phyloP scores from a whole-genome alignment of 1,140 invertebrate species.

The Zaprionus ornatus region DNA sequence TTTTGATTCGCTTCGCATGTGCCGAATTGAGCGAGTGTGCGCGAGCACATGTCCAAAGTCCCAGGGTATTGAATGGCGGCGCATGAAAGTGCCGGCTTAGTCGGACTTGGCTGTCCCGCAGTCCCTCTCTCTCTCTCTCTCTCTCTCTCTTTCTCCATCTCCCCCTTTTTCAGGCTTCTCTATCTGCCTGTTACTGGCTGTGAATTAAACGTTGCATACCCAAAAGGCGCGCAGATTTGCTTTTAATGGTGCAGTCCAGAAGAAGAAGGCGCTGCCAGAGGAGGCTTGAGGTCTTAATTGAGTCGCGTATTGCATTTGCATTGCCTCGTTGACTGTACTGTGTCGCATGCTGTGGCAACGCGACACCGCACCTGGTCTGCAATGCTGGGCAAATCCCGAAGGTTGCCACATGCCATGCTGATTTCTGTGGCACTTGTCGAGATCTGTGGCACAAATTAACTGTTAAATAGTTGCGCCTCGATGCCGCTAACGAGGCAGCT shows the following conservation, averaged over 20 bases:
- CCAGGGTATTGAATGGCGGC: conserved; percentile 2
- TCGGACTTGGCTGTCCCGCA: not conserved
- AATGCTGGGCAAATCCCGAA: conserved; percentile 43
- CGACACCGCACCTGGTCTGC: not conserved
- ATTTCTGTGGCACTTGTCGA: conserved; percentile 12
- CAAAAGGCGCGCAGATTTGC: conserved; percentile 4
- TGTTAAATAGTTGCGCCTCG: conserved; percentile 36
- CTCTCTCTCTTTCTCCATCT: not conserved
- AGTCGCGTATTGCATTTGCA: not conserved
- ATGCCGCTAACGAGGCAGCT: conserved; percentile 15
- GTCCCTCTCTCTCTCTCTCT: not conserved
- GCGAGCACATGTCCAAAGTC: not conserved
- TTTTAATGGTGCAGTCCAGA: not conserved
- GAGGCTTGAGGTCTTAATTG: conserved; percentile 12
- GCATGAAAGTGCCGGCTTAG: conserved; percentile 1
- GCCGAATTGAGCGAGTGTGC: not conserved
- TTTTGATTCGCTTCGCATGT: not conserved
- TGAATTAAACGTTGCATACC: conserved; percentile 45
- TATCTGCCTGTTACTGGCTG: not conserved
- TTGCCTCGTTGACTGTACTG: not conserved
- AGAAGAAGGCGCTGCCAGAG: not conserved
- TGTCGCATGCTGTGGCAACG: not conserved
- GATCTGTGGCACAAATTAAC: conserved; percentile 36
- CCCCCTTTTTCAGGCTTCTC: not conserved
- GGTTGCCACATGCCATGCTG: conserved; percentile 24